A percentile compares a stretch with the other conserved stretches of the same genome.
phyloP scores from a whole-genome alignment of 1,140 invertebrate species.

The Leguminivora glycinivorella region DNA sequence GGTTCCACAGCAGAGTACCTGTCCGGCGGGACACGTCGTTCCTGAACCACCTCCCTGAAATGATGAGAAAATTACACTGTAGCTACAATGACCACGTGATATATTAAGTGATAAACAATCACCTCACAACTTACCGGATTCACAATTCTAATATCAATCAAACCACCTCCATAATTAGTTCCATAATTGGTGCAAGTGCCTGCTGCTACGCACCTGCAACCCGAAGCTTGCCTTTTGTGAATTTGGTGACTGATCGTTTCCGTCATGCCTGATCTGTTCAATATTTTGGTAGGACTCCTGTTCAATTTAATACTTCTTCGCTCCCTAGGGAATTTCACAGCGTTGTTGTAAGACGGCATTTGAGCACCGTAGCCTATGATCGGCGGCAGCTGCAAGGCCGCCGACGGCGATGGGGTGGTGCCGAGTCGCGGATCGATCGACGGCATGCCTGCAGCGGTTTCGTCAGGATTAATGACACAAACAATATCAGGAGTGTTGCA shows the following conservation, averaged over 20 bases:
- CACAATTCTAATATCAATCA: constrained; percentile 82
- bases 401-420: constrained; percentile 58
- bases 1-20: constrained; percentile 72
- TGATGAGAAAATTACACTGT: constrained; percentile 22
- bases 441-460: constrained; percentile 58
- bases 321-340: constrained; percentile 63
- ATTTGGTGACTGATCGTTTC: constrained; percentile 49
- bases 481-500: constrained; percentile 63
- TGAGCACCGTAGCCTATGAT: constrained; percentile 62
- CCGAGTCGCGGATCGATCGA: constrained; percentile 68
- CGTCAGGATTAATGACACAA: constrained; percentile 68
- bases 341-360: constrained; percentile 49
- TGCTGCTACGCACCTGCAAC: constrained; percentile 66
- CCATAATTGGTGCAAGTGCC: constrained; percentile 56
- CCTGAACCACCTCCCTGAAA: constrained; percentile 39
- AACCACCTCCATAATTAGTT: constrained; percentile 68
- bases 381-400: constrained; percentile 53
- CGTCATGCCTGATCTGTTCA: constrained; percentile 27
- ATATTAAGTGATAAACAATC: background rate
- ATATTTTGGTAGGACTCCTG: background rate
- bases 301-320: constrained; percentile 44
- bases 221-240: constrained; percentile 57
- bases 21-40: constrained; percentile 64
- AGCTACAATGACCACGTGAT: background rate
- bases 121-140: constrained; percentile 72